These are phyloP conservation scores for Caenorhabditis latens DNA, from an alignment of 1,140 invertebrate species.

Conservation along the genomic window DNA sequence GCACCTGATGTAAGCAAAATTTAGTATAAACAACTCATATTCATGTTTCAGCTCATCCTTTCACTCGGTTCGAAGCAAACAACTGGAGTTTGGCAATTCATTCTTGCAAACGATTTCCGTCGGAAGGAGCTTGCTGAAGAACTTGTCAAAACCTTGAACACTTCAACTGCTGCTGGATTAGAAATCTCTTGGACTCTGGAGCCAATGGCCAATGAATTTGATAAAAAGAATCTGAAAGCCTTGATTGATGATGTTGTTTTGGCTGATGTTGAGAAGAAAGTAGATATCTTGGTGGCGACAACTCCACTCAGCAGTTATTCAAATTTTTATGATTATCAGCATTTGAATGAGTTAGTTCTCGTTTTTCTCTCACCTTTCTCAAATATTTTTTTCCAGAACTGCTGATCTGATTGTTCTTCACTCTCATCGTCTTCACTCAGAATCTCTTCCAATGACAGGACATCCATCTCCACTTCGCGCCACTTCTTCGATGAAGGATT, in stretches of 20 bases:
- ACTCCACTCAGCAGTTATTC: conserved; percentile 25
- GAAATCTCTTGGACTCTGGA: conserved; percentile 25
- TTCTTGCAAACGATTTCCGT: conserved; percentile 29
- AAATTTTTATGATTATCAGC: conserved; percentile 30
- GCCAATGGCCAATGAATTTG: conserved; percentile 28
- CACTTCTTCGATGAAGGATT: conserved; percentile 23
- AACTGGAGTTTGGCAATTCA: conserved; percentile 21
- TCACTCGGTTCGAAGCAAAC: conserved; percentile 18
- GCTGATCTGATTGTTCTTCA: conserved; percentile 3
- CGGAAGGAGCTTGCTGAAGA: conserved; percentile 21
- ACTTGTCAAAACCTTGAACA: neutral
- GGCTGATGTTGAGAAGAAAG: neutral
- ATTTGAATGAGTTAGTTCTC: conserved; percentile 18
- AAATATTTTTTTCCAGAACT: neutral
- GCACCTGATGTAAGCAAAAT: neutral
- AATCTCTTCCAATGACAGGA: conserved; percentile 20
- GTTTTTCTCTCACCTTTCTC: neutral
- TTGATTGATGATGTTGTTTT: conserved; percentile 5
- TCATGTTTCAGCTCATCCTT: conserved; percentile 13
- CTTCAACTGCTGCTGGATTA: conserved; percentile 10
- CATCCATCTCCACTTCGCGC: conserved; percentile 29
- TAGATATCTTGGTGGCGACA: neutral
- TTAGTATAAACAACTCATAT: neutral
- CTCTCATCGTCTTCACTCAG: conserved; percentile 23
- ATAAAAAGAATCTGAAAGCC: conserved; percentile 35